phyloP scores from a whole-genome alignment of 1,140 invertebrate genomes.

The Trissolcus basalis region DNA sequence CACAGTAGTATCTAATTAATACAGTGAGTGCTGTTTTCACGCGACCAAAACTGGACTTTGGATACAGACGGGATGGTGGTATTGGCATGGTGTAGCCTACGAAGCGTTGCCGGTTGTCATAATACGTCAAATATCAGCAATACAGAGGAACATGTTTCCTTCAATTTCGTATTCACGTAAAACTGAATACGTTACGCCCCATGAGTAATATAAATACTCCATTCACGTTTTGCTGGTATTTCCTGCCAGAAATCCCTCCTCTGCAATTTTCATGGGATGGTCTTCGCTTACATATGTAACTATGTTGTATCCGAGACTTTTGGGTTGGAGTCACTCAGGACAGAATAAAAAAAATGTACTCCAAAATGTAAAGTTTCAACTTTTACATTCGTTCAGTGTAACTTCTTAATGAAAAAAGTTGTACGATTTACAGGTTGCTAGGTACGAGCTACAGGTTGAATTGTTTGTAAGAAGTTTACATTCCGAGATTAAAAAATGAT shows the following conservation, averaged over 20 bases:
- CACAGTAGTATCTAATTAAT: no score
- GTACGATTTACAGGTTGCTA: no score
- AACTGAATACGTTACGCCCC: constrained; percentile 56
- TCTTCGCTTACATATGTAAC: constrained; percentile 49
- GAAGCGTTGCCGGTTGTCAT: constrained; percentile 46
- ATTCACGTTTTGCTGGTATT: constrained; percentile 66
- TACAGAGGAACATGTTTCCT: constrained; percentile 25
- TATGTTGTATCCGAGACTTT: constrained; percentile 42
- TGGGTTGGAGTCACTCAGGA: constrained; percentile 18
- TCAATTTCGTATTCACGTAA: constrained; percentile 50
- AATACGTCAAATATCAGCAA: constrained; percentile 53
- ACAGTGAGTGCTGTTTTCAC: no score
- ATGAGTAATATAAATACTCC: constrained; percentile 63
- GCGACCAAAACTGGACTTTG: no score
- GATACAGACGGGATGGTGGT: no score
- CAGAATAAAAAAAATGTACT: no score
- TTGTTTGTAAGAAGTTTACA: no score
- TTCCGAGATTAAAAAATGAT: no score
- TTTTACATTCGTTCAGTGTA: no score
- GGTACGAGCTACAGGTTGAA: no score
- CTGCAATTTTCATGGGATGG: constrained; percentile 60
- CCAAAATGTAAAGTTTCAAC: no score
- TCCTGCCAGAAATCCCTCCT: constrained; percentile 60
- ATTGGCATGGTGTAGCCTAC: neutral
- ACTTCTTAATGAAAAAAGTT: no score